phyloP scores from a whole-genome alignment of 2,797 vertebrate species.

The Notoglanidium macrostoma region DNA sequence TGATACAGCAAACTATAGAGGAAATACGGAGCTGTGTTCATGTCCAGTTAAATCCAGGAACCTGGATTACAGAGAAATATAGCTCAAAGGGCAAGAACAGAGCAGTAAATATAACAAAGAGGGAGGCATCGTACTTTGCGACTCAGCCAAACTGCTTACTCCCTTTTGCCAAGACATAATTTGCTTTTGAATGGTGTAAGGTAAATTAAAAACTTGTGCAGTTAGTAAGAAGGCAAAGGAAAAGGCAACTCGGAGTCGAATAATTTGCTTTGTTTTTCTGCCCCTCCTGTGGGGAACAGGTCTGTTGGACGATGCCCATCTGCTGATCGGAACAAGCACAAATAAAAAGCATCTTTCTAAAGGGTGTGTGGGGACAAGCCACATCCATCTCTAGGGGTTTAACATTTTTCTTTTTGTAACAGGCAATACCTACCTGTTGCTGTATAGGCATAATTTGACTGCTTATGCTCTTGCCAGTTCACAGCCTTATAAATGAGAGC shows the following conservation, averaged over 20 bases:
- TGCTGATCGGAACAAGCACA: conserved; percentile 32
- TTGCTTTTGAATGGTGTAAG: neutral
- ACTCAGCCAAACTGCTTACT: neutral
- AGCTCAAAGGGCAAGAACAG: neutral
- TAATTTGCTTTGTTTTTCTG: conserved; percentile 40
- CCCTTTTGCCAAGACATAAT: conserved; percentile 28
- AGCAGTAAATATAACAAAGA: neutral
- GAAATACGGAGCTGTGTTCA: neutral
- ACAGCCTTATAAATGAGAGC: neutral
- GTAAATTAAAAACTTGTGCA: conserved; percentile 28
- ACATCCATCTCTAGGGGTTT: neutral
- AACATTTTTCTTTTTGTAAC: neutral
- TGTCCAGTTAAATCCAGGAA: conserved; percentile 8
- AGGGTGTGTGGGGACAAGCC: neutral
- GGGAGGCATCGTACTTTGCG: neutral
- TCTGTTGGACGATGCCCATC: conserved; percentile 18
- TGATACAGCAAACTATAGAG: neutral
- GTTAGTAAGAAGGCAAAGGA: neutral
- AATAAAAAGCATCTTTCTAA: conserved; percentile 23
- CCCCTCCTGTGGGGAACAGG: conserved; percentile 15
- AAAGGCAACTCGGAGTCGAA: conserved; percentile 10
- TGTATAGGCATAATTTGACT: neutral
- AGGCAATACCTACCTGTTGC: no score
- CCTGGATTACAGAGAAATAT: conserved; percentile 1
- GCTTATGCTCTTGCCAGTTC: neutral